Base-by-base conservation (phyloP, 2,888 invertebrate species). In the Drosophila imparisetae region DNA sequence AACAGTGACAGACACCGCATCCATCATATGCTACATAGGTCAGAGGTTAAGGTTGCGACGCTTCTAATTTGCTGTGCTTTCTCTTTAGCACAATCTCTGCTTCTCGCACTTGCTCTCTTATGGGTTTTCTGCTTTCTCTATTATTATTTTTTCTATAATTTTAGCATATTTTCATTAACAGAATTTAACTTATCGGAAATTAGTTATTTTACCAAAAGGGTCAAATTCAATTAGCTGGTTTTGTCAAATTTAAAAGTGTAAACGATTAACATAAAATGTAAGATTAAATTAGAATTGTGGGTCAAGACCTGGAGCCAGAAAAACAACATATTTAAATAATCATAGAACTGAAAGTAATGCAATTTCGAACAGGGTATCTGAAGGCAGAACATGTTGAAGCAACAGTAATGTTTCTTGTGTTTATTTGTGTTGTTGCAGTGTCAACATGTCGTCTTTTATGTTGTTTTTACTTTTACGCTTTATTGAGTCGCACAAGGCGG, bases 391-490 rank as follows among this genome's bases (percentile, higher is more conserved):
- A 72, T 2, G 15, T 21, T 11, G 13, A 8, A 27, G 10, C 21
- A 45, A 38, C 21, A 38, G 2, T 2, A 53, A 61, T 52, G 21
- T 53, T 34, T 40, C 32, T 24, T 42, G 18, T 50, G 57, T 70
- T 78, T 78, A 75, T 75, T 78, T 79, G 54, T 36, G 45, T 57
- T 65, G 49, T 58, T 70, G 60, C 55, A 57, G 42, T 65, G 75
- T 70, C 73, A 77, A 72, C 69, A 69, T 75, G 80, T 61, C 67
- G 70, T 77, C 62, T 55, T 64, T 74, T 69, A 65, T 81, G 73
- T 82, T 81, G 63, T 69, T 82, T 81, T 71, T 75, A 66, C 76
- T 73, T 79, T 80, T 63, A 72, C 76, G 73, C 81, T 80, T 80
- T 80, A 80, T 81, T 81, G 69, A 81, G 73, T 80, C 66, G 50